Conservation (phyloP, 1,140 invertebrate species). For the Sitobion miscanthi region DNA sequence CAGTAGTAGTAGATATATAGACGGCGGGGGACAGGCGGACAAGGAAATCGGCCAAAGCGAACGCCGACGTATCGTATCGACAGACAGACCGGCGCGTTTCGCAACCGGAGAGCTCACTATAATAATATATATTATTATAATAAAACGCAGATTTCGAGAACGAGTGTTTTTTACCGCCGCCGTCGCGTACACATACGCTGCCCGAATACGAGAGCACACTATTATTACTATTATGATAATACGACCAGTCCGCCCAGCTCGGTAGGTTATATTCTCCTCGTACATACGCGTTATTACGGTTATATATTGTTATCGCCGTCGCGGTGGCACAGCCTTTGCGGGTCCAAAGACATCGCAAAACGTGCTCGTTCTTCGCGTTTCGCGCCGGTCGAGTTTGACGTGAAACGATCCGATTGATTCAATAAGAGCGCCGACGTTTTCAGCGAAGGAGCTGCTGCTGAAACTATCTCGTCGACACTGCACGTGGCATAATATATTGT, state of each 20-base stretch:
- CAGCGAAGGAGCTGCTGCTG: background rate
- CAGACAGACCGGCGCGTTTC: background rate
- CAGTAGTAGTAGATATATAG: background rate
- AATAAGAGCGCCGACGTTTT: background rate
- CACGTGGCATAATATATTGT: background rate
- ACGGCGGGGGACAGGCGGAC: background rate
- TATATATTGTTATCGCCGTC: background rate
- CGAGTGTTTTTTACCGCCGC: conserved; percentile 5
- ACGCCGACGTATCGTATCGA: background rate
- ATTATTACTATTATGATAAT: conserved; percentile 12
- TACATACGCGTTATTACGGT: background rate
- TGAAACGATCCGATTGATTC: background rate
- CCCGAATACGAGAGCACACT: background rate
- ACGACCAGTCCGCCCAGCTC: background rate
- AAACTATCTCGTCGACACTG: background rate
- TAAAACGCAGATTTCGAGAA: background rate
- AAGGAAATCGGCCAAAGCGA: background rate
- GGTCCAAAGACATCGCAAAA: background rate
- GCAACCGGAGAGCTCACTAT: background rate
- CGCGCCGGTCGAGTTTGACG: no score
- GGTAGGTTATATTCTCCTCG: background rate
- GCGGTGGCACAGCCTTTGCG: background rate
- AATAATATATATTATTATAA: background rate
- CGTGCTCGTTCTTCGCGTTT: background rate
- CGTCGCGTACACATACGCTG: background rate